Evolutionary conservation across 2,113 vertebrate genomes (phyloP), one percentile per base, ranked within the genome.

Genomic region (Lophius piscatorius): DNA sequence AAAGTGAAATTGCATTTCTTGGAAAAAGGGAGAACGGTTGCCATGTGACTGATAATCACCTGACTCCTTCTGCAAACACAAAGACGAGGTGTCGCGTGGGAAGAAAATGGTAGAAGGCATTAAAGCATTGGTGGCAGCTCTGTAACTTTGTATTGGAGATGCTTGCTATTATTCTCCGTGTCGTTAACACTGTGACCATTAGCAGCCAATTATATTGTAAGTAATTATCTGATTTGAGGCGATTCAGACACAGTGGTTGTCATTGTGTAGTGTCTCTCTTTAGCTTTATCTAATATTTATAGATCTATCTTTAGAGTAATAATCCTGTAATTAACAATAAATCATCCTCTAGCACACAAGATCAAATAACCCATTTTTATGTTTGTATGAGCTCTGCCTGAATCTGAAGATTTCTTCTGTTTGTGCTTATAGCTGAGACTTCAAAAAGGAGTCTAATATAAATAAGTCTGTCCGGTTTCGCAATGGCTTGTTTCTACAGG

Each of bases 401-500:
- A 47, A 51, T 75, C 38, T 51, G 65, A 68, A 70, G 23, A 62
- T 11, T 0, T 0, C 34, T 46, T 65, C 24, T 41, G 4, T 60
- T 55, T 59, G 45, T 31, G 22, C 50, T 57, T 58, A 81, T 80
- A 73, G 62, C 24, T 6, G 71, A 70, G n/a, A n/a, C n/a, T n/a
- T 59, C 63, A 71, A 61, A 78, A 76, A 71, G 29, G 33, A 73
- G 60, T 72, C 66, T 76, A 58, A 80, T 76, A 78, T n/a, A 31
- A 31, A 4, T 48, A 51, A 68, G 57, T 74, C 50, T 60, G 73
- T 80, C 80, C 82, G 73, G 28, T 54, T 85, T 77, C 49, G 68
- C 82, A 76, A 88, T 88, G 60, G 70, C 59, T 75, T 71, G 55
- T 67, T 14, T 35, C 55, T 69, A 72, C 65, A 48, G 79, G 68